Evolutionary conservation across 2,888 invertebrate genomes (phyloP), one percentile per base, ranked within the genome.

Genomic region (Octodonta nipae): DNA sequence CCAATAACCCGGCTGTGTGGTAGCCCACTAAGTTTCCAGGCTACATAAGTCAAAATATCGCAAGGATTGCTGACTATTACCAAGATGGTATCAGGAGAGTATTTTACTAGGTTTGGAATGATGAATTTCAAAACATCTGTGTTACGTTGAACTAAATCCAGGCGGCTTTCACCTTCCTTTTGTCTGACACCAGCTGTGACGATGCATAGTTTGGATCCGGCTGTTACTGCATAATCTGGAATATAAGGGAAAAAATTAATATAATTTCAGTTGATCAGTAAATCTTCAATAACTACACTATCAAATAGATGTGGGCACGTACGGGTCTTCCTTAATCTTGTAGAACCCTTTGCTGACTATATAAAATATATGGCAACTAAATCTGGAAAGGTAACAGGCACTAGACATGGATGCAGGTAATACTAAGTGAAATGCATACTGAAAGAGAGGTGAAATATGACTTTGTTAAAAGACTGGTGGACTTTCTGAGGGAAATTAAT

Each of bases 141-240:
- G 65, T 92, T 92, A 31, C 88, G 70, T 61, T 92, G 88, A 12
- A 92, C 87, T 35, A 93, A 67, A 50, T 80, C 76, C 27, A 91
- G 68, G n/a, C 92, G 72, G 3, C 78, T 71, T 62, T 93, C 91
- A 0, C 89, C 89, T 55, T 87, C 86, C 32, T 80, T 75, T 62
- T 92, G 92, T 14, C 92, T 70, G 10, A 83, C 89, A 81, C 89
- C 92, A 3, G 92, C 92, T 0, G 91, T 89, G 32, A 93, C 78
- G 37, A 93, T 75, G 60, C 87, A 87, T 24, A 93, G 64, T 46
- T 77, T 77, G 0, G 88, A 89, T 30, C 80, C 78, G 30, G 80
- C 81, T 7, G 84, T 76, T 4, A 76, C 68, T 0, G 74, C 60
- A 52, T 83, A 89, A 60, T 91, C 84, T 67, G 51, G 7, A 53